Base-by-base conservation (phyloP, 2,113 vertebrate species). In the Heterotilapia buettikoferi region DNA sequence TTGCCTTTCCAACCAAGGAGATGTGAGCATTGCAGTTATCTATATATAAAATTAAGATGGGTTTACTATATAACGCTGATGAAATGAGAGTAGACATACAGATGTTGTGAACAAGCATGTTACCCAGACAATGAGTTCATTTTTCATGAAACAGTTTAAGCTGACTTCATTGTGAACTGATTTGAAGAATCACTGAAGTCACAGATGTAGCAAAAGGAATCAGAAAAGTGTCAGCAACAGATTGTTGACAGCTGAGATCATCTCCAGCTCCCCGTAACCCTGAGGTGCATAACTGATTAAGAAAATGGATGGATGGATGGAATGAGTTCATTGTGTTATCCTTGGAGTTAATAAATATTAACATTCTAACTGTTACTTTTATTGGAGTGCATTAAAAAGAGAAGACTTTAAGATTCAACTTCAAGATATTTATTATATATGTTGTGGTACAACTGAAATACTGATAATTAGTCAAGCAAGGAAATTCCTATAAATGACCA, bases 131-230 rank as follows among this genome's bases (percentile, higher is more conserved):
- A 90, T 59, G 53, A 83, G 56, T 33, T 76, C 40, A 78, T 78
- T 63, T 73, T 61, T 45, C 16, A 14, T 63, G 14, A 84, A 52
- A 57, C 10, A 19, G 31, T 63, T 89, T 36, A 56, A 84, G 82
- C 50, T 57, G 59, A 6, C 40, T 80, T 43, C 0, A 1, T 88
- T 86, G 40, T 90, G 82, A 85, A 79, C 90, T 92, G 94, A 92
- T 93, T 94, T 94, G 68, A 90, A 88, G 86, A 91, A n/a, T n/a
- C 61, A 86, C 11, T 90, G 83, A 90, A 91, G 91, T 90, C 84
- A 8, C 81, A 86, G 87, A 93, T 88, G 84, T 73, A 88, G 9
- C 16, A 29, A 61, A 86, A 68, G 52, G 54, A 59, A 56, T 43
- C 50, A 82, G 59, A 83, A 90, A 31, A 52, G 31, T 78, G 6